These are phyloP conservation scores for Drosophila testacea DNA, from an alignment of 2,888 invertebrate genomes.

Conservation along the genomic window DNA sequence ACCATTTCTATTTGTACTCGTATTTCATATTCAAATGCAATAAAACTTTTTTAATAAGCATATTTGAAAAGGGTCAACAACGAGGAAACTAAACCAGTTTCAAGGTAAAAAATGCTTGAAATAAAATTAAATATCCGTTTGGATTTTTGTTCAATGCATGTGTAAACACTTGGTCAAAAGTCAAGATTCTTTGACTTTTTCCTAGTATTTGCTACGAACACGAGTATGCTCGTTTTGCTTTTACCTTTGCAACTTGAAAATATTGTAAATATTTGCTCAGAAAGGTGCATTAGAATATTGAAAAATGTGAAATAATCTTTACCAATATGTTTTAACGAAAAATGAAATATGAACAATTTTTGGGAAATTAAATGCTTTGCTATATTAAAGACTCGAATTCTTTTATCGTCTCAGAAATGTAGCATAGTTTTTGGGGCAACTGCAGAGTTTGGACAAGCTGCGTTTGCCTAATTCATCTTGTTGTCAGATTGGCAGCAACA, in stretches of 20 bases:
- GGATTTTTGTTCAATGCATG: conserved; percentile 25
- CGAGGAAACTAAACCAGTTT: conserved; percentile 3
- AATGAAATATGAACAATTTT: background rate
- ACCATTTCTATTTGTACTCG: conserved; percentile 5
- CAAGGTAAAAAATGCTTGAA: conserved; percentile 22
- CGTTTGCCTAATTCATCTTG: conserved; percentile 74
- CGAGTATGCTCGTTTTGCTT: background rate
- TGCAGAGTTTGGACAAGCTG: conserved; percentile 51
- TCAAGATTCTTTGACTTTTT: conserved; percentile 5
- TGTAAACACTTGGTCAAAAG: conserved; percentile 32
- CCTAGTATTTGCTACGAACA: background rate
- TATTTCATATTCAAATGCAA: background rate
- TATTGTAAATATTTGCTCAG: conserved; percentile 3
- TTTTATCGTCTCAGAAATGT: background rate
- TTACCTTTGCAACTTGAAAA: background rate
- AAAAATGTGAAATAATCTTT: background rate
- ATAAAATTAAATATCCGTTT: conserved; percentile 22
- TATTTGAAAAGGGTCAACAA: conserved; percentile 49
- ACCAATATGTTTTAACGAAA: background rate
- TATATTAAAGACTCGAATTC: background rate
- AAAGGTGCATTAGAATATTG: conserved; percentile 4
- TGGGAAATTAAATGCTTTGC: background rate
- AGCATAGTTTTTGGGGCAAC: background rate
- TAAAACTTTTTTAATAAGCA: conserved; percentile 46
- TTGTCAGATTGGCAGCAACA: conserved; percentile 76